These are phyloP conservation scores for Agrypnia vestita DNA, from an alignment of 1,140 invertebrate genomes.

Conservation along the genomic window DNA sequence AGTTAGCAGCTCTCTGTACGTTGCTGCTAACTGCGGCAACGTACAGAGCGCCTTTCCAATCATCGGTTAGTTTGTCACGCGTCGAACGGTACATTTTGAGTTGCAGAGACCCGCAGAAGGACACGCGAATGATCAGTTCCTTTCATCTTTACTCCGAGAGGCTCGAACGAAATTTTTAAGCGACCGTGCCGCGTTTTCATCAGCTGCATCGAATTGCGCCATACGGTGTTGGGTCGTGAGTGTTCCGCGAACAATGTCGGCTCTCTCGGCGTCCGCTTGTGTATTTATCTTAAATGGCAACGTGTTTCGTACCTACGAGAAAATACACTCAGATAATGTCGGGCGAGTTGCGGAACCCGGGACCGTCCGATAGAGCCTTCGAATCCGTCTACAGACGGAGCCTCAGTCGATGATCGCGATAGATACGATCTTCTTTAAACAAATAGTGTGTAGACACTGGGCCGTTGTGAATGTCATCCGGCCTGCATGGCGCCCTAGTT, in stretches of 20 bases:
- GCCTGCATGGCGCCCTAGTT: constrained; percentile 16
- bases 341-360: constrained; percentile 39
- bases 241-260: constrained; percentile 37
- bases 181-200: background rate
- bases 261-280: constrained; percentile 29
- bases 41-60: too few relatives aligned
- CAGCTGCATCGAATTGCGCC: constrained; percentile 47
- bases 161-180: background rate
- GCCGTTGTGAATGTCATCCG: constrained; percentile 27
- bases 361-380: constrained; percentile 18
- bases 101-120: background rate
- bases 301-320: constrained; percentile 40
- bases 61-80: too few relatives aligned
- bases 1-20: too few relatives aligned
- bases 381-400: background rate
- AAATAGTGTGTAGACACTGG: constrained; percentile 18
- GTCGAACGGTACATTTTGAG: too few relatives aligned
- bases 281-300: constrained; percentile 53
- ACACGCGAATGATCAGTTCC: background rate
- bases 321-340: constrained; percentile 42
- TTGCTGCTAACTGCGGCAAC: too few relatives aligned
- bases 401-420: constrained; percentile 20
- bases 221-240: constrained; percentile 51
- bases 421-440: constrained; percentile 35
- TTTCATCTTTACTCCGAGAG: background rate